A percentile compares a stretch with the other conserved stretches of the same genome.
Conservation (phyloP, 2,888 invertebrate genomes). For the Platycnemis pennipes region DNA sequence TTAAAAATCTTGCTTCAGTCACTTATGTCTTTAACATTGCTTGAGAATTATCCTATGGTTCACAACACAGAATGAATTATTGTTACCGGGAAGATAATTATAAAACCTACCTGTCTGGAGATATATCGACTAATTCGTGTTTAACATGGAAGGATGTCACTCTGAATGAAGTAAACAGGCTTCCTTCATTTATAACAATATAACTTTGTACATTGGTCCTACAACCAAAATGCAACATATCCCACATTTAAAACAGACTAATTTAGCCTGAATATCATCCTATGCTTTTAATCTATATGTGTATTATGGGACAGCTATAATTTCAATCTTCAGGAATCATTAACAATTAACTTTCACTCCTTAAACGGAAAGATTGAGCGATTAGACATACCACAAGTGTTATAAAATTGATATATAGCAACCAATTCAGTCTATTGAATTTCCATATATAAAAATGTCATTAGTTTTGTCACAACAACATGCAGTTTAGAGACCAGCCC, state of each 20-base stretch:
- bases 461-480: constrained; percentile 58
- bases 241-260: constrained; percentile 63
- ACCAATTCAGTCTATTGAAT: constrained; percentile 64
- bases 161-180: constrained; percentile 62
- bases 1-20: constrained; percentile 48
- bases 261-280: constrained; percentile 63
- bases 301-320: constrained; percentile 59
- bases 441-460: constrained; percentile 65
- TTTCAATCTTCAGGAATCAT: constrained; percentile 64
- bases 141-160: constrained; percentile 58
- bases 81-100: constrained; percentile 61
- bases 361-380: constrained; percentile 67
- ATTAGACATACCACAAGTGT: constrained; percentile 66
- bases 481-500: constrained; percentile 65
- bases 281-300: constrained; percentile 59
- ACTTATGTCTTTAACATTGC: constrained; percentile 47
- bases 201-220: constrained; percentile 67
- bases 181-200: constrained; percentile 62
- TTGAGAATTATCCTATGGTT: constrained; percentile 59
- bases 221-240: constrained; percentile 61
- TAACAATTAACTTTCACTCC: constrained; percentile 68
- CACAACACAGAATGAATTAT: constrained; percentile 67
- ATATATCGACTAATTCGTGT: constrained; percentile 52
- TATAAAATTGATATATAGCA: constrained; percentile 67
- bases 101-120: constrained; percentile 44